A percentile compares a stretch with the other conserved stretches of the same genome.
Evolutionary conservation across 2,113 vertebrate genomes (phyloP).

Genomic region (Ovis aries): DNA sequence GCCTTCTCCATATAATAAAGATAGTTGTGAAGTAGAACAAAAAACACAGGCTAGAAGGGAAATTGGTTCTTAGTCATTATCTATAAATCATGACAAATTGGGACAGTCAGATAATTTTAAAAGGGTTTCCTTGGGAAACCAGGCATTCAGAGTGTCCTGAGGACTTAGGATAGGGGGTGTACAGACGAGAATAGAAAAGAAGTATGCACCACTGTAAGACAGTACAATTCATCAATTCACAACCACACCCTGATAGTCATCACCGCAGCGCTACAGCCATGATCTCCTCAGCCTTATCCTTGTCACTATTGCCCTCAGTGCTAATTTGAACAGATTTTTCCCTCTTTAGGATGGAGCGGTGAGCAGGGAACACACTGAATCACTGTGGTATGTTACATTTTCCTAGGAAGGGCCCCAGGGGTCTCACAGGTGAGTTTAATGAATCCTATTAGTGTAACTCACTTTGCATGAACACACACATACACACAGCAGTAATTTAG

Average conservation of each 20-base stretch:
- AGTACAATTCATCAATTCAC: background rate
- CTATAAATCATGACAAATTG: background rate
- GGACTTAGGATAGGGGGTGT: background rate
- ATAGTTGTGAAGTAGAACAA: constrained; percentile 11
- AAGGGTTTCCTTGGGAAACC: background rate
- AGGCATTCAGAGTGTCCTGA: background rate
- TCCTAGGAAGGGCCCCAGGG: background rate
- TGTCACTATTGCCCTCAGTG: background rate
- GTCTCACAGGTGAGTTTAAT: background rate
- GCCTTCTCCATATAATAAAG: background rate
- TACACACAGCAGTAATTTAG: background rate
- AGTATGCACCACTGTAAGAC: background rate
- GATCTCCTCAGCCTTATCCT: background rate
- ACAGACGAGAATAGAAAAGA: background rate
- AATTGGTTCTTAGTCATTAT: background rate
- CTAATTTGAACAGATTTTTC: background rate
- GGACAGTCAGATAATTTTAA: background rate
- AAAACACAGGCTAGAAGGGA: background rate
- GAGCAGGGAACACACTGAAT: background rate
- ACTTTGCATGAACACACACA: background rate
- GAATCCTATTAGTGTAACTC: background rate
- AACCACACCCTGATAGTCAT: background rate
- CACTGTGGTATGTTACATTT: background rate
- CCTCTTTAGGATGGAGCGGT: background rate
- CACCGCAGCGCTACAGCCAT: background rate